phyloP scores from a whole-genome alignment of 2,888 invertebrate species.

The Lithosia quadra region DNA sequence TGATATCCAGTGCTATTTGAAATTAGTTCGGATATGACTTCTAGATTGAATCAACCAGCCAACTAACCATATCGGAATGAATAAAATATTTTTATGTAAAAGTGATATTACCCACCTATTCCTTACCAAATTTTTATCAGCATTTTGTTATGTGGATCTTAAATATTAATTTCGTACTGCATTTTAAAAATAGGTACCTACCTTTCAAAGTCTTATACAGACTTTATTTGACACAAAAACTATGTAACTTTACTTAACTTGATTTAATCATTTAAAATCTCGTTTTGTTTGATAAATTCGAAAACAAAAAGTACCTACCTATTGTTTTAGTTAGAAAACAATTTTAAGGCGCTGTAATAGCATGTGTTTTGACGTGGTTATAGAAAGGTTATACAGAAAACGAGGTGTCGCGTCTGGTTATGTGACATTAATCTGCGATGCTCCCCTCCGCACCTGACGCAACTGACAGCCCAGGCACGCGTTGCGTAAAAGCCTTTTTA shows the following conservation, averaged over 20 bases:
- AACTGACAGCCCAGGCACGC: conserved; percentile 60
- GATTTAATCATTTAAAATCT: background rate
- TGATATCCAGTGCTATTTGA: background rate
- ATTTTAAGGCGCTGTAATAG: background rate
- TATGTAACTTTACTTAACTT: no score
- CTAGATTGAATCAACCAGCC: no score
- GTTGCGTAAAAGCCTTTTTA: conserved; percentile 82
- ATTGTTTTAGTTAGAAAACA: background rate
- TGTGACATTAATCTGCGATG: conserved; percentile 68
- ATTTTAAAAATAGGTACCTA: background rate
- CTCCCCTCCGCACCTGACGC: conserved; percentile 63
- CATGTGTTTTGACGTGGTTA: background rate
- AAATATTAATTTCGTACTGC: background rate
- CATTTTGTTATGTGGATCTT: no score
- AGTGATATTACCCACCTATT: no score
- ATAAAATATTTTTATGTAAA: background rate
- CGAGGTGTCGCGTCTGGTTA: conserved; percentile 53
- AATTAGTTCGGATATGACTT: background rate
- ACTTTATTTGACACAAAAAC: background rate
- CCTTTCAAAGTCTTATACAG: background rate
- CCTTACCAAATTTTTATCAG: no score
- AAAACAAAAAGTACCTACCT: background rate
- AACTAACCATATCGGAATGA: background rate
- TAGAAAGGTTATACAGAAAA: conserved; percentile 23
- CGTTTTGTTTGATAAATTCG: background rate